Conservation (phyloP, 2,888 invertebrate species). For the Lepidochitona cinerea region DNA sequence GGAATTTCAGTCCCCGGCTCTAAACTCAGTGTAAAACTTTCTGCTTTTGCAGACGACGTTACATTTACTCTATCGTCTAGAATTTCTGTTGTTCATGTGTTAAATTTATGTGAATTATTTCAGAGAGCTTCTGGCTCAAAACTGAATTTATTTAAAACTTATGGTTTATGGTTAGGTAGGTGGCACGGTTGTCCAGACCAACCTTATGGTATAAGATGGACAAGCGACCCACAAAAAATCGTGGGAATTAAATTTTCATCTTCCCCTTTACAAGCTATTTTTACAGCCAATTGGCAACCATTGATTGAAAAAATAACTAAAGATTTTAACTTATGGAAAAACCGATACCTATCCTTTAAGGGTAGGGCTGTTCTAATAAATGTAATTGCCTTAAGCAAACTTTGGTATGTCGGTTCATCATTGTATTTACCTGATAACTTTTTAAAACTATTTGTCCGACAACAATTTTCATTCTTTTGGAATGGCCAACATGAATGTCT, state of each 20-base stretch:
- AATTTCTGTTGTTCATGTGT: not conserved
- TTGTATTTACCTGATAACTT: not conserved
- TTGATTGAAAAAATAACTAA: not conserved
- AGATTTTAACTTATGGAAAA: not conserved
- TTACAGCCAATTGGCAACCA: not conserved
- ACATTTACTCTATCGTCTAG: not conserved
- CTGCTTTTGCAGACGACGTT: not conserved
- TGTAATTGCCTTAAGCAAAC: not conserved
- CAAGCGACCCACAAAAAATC: not conserved
- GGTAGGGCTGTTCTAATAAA: not conserved
- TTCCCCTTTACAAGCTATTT: not conserved
- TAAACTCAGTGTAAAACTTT: not conserved
- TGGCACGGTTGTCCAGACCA: not conserved
- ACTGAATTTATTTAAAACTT: not conserved
- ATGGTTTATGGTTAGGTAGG: not conserved
- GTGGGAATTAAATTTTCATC: not conserved
- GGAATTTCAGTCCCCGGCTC: not conserved
- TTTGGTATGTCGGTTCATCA: not conserved
- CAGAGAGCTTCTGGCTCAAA: not conserved
- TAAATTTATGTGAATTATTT: not conserved
- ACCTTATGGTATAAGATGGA: not conserved
- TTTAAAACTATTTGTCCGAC: not conserved
- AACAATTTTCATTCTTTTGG: not conserved
- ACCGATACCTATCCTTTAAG: not conserved
- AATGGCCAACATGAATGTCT: not conserved